These are phyloP conservation scores for Papilio machaon DNA, from an alignment of 1,140 invertebrate species.

Conservation along the genomic window DNA sequence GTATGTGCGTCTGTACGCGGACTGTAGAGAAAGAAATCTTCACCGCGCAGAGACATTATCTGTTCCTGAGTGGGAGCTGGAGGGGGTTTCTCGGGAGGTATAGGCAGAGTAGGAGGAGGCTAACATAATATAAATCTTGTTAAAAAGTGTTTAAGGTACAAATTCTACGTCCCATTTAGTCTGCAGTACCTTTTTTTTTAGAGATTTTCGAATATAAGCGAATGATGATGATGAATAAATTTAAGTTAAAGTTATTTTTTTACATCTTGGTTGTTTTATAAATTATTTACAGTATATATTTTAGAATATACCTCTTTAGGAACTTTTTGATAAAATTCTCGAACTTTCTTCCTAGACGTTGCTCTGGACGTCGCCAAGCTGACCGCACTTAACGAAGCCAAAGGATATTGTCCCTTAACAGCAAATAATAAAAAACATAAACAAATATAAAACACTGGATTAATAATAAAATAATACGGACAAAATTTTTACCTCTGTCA, in stretches of 20 bases:
- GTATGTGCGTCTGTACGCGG: constrained; percentile 58
- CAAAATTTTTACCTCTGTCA: constrained; percentile 52
- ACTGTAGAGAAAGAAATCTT: constrained; percentile 71
- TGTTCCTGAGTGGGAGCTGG: constrained; percentile 54
- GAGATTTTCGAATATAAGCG: too few species aligned
- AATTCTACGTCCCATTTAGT: not conserved
- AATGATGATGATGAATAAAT: too few species aligned
- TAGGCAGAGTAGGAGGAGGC: constrained; percentile 55
- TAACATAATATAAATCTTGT: constrained; percentile 40
- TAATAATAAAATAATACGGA: not conserved
- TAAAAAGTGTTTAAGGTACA: not conserved
- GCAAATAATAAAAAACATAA: constrained; percentile 8
- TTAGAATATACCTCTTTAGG: constrained; percentile 59
- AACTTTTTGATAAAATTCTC: constrained; percentile 68
- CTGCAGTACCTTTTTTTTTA: too few species aligned
- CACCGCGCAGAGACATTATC: constrained; percentile 62
- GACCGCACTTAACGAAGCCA: constrained; percentile 63
- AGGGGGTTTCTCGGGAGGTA: constrained; percentile 59
- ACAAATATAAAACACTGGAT: not conserved
- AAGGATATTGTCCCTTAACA: constrained; percentile 64
- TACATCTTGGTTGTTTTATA: too few species aligned
- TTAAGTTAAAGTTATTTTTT: too few species aligned
- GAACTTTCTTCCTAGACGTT: constrained; percentile 57
- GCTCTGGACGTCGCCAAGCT: constrained; percentile 66
- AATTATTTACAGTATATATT: not conserved